Conservation (phyloP, 2,113 vertebrate genomes). For the Thunnus maccoyii region DNA sequence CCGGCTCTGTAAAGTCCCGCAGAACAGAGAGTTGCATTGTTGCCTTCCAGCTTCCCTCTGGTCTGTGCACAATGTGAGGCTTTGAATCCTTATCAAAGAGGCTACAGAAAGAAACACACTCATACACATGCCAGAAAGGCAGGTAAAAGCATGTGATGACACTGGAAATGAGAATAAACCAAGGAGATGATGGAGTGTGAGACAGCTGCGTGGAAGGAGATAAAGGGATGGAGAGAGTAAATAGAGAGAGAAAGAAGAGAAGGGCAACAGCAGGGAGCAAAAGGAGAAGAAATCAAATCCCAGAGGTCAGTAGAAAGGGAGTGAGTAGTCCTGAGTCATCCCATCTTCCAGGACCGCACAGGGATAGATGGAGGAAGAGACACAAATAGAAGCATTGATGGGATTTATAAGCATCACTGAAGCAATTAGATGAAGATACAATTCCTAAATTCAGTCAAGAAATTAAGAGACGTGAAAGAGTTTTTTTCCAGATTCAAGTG, state of each 20-base stretch:
- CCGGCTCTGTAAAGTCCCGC: slow-evolving; percentile 13
- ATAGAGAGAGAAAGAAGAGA: background rate
- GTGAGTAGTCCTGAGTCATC: slow-evolving; percentile 75
- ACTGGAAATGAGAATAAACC: background rate
- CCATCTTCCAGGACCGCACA: slow-evolving; percentile 38
- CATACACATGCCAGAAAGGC: background rate
- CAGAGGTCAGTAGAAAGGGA: slow-evolving; percentile 66
- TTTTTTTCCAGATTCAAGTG: background rate
- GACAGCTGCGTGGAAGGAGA: background rate
- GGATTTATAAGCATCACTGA: background rate
- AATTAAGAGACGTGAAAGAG: background rate
- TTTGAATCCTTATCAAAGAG: slow-evolving; percentile 30
- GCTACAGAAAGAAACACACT: slow-evolving; percentile 7
- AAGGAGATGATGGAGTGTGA: slow-evolving; percentile 6
- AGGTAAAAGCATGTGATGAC: slow-evolving; percentile 38
- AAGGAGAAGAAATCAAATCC: slow-evolving; percentile 42
- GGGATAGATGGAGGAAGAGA: slow-evolving; percentile 22
- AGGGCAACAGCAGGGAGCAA: background rate
- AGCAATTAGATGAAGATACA: slow-evolving; percentile 11
- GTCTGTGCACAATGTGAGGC: slow-evolving; percentile 32
- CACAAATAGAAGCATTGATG: slow-evolving; percentile 43
- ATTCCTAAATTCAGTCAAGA: background rate
- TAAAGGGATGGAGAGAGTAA: slow-evolving; percentile 27
- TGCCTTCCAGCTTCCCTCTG: slow-evolving; percentile 1
- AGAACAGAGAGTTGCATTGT: slow-evolving; percentile 73